Base-by-base conservation (phyloP, 2,797 vertebrate genomes). In the Xyrichtys novacula region DNA sequence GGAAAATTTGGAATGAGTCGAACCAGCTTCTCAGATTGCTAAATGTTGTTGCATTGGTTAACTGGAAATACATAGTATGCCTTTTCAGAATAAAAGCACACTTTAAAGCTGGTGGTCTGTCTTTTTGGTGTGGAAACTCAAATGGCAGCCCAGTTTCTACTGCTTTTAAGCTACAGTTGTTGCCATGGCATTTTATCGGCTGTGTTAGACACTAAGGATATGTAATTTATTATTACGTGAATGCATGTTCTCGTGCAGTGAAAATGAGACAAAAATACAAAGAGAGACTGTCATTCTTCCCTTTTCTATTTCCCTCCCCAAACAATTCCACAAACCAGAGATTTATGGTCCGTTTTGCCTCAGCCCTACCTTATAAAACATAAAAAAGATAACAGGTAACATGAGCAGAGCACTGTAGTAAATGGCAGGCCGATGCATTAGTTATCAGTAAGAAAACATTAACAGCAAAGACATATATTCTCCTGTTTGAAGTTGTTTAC, bases 381-480 rank as follows among this genome's bases (percentile, higher is more conserved):
- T 83, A 85, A 85, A 84, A 89, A 89, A 87, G 73, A 79, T 78
- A 80, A 88, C 81, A 89, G 83, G 75, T 88, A 90, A 89, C 76
- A 91, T 89, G 82, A 92, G 89, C 80, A 88, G 75, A 88, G 88
- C 84, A 89, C 74, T 83, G 84, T 88, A 88, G 80, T 87, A 86
- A 89, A 90, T 86, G 89, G 87, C 90, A 92, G 91, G 87, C 91
- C 85, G 81, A 91, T 88, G 80, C 85, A 90, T 81, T 88, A 90
- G 86, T 85, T 88, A 89, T 88, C 89, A 90, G 91, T 89, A 87
- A 84, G 91, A 92, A 92, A 90, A 91, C 83, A 89, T 88, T 84
- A 84, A 90, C 79, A 90, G 78, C 84, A 84, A 92, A 89, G 71
- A 91, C 85, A 85, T 83, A 78, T 81, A 85, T 85, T 84, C 88